Evolutionary conservation across 2,113 vertebrate genomes (phyloP), one percentile per base, ranked within the genome.

Genomic region (Tyto alba): DNA sequence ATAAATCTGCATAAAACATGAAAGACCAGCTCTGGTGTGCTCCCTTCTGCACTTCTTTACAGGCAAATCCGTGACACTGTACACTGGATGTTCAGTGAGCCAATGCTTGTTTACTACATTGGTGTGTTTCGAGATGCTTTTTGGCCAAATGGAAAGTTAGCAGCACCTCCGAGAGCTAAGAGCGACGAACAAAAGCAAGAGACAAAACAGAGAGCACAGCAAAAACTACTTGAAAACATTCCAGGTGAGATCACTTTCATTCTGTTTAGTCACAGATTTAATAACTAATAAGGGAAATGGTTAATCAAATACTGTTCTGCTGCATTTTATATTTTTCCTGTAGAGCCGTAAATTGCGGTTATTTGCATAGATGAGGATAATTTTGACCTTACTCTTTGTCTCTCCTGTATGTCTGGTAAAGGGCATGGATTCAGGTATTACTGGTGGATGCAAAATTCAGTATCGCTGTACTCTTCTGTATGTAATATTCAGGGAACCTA

Each of bases 51-150:
- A 0, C 79, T 90, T 90, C 64, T 95, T 95, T 85, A 41, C 76
- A 99, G 99, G 98, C 99, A 99, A 96, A 99, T 99, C 95, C 98
- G 99, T 92, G 99, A 99, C 98, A 99, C 99, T 4, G 98, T 99
- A 30, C 99, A 98, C 98, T 99, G 99, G 99, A 99, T 99, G 92
- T 99, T 99, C 98, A 99, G 98, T 81, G 99, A 99, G 56, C 98
- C 99, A 83, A 99, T 99, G 99, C 95, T 99, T 89, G 99, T 99
- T 90, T 99, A 99, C 96, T 99, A 99, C 97, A 99, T 99, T 94
- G 98, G 92, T 55, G 95, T 99, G 95, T 99, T 99, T 98, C 98
- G 98, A 95, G 99, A 99, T 96, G 98, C 98, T 13, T 99, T 99
- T 93, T 99, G 99, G 99, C 99, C 99, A 55, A 98, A 99, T 6